Evolutionary conservation across 2,797 vertebrate genomes (phyloP).

Genomic region (Champsocephalus esox): DNA sequence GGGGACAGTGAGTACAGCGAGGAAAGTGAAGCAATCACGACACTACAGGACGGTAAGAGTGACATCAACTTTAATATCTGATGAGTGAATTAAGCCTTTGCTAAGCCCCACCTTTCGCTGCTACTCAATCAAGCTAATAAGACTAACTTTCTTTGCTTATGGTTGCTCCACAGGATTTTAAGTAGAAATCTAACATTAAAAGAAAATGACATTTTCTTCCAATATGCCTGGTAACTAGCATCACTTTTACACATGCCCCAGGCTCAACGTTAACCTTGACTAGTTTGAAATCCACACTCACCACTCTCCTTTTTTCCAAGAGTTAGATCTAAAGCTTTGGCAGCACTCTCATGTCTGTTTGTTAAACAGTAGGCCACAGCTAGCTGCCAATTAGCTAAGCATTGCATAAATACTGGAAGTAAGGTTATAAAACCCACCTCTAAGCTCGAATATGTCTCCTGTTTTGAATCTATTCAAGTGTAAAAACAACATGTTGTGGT

Average conservation of each 20-base stretch:
- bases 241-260: too few relatives aligned
- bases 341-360: background rate
- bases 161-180: too few relatives aligned
- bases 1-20: slow-evolving; percentile 98
- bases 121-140: too few relatives aligned
- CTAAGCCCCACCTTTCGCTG: too few relatives aligned
- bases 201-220: too few relatives aligned
- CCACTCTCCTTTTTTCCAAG: background rate
- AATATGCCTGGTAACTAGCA: too few relatives aligned
- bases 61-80: background rate
- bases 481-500: background rate
- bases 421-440: background rate
- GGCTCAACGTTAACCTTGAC: too few relatives aligned
- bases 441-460: background rate
- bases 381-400: background rate
- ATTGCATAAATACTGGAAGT: slow-evolving; percentile 7
- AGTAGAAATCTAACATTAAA: too few relatives aligned
- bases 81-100: background rate
- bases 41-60: slow-evolving; percentile 93
- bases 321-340: background rate
- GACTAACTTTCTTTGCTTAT: too few relatives aligned
- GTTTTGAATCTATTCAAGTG: background rate
- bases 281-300: background rate
- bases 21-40: slow-evolving; percentile 95
- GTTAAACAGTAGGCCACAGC: background rate